Percentiles rank a stretch among this genome's conserved stretches.
Evolutionary conservation across 2,797 vertebrate genomes (phyloP).

Genomic region (Sebastes goodei): DNA sequence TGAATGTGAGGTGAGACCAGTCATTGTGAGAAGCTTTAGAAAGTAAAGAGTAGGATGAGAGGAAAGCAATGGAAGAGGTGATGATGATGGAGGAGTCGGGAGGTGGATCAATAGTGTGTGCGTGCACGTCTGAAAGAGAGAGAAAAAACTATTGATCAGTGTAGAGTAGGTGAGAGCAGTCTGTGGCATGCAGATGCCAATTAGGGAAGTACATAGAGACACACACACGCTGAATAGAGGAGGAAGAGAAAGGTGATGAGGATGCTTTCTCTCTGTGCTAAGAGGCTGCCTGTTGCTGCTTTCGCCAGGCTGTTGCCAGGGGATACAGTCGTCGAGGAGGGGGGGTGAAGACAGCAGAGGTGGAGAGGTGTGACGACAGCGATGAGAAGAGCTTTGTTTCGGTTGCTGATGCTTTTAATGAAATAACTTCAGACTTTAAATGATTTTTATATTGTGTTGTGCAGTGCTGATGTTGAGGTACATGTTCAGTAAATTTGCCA

Average conservation of each 20-base stretch:
- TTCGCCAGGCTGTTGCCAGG: constrained; percentile 72
- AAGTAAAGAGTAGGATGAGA: not conserved
- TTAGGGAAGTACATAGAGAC: no score
- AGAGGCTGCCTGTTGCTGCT: constrained; percentile 63
- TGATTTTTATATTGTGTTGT: not conserved
- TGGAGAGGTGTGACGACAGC: constrained; percentile 53
- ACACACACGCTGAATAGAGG: not conserved
- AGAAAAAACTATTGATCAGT: constrained; percentile 34
- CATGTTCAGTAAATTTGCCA: not conserved
- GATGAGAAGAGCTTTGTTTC: constrained; percentile 20
- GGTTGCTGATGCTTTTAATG: constrained; percentile 5
- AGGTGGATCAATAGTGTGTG: constrained; percentile 15
- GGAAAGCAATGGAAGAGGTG: not conserved
- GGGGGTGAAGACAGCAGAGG: constrained; percentile 2
- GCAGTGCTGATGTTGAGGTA: not conserved
- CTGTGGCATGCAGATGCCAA: no score
- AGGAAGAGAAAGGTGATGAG: not conserved
- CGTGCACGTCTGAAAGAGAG: not conserved
- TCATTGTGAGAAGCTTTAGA: not conserved
- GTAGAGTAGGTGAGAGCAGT: constrained; percentile 20
- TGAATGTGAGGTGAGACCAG: not conserved
- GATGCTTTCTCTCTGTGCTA: constrained; percentile 24
- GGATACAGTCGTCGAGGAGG: constrained; percentile 53
- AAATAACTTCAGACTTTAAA: not conserved
- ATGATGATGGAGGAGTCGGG: constrained; percentile 9